These are phyloP conservation scores for Trissonchulus latispiculum DNA, from an alignment of 2,888 invertebrate species.

Conservation along the genomic window DNA sequence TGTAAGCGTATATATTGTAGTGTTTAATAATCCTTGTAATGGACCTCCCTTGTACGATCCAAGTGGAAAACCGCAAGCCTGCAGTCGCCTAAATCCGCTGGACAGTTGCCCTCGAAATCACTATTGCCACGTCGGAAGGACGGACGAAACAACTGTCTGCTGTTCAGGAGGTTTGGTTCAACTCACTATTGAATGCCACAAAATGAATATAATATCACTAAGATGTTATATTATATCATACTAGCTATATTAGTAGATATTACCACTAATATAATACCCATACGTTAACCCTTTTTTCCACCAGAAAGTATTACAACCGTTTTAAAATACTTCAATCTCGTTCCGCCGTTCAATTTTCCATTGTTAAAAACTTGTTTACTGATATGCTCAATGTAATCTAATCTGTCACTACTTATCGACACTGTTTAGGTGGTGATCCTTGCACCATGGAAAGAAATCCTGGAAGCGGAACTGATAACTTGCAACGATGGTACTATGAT, in stretches of 20 bases:
- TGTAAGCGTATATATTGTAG: slow-evolving; percentile 29
- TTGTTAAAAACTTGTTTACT: no score
- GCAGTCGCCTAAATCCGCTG: background rate
- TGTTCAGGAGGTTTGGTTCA: slow-evolving; percentile 22
- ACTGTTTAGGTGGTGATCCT: slow-evolving; percentile 18
- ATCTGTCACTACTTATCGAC: background rate
- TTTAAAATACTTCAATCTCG: no score
- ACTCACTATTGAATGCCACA: no score
- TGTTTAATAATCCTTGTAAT: slow-evolving; percentile 37
- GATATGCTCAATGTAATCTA: background rate
- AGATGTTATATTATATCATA: no score
- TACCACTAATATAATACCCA: no score
- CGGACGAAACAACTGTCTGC: slow-evolving; percentile 23
- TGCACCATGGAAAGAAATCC: slow-evolving; percentile 1
- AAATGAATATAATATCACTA: no score
- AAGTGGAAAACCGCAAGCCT: slow-evolving; percentile 28
- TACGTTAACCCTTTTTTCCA: no score
- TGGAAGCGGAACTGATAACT: slow-evolving; percentile 32
- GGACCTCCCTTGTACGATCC: slow-evolving; percentile 34
- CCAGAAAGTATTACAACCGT: slow-evolving; percentile 13
- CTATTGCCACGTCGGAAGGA: slow-evolving; percentile 25
- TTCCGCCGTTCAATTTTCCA: no score
- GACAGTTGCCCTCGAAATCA: slow-evolving; percentile 22
- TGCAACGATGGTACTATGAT: slow-evolving; percentile 26
- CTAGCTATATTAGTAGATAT: no score